Evolutionary conservation across 2,888 invertebrate genomes (phyloP), one percentile per base, ranked within the genome.

Genomic region (Cantharis rustica): DNA sequence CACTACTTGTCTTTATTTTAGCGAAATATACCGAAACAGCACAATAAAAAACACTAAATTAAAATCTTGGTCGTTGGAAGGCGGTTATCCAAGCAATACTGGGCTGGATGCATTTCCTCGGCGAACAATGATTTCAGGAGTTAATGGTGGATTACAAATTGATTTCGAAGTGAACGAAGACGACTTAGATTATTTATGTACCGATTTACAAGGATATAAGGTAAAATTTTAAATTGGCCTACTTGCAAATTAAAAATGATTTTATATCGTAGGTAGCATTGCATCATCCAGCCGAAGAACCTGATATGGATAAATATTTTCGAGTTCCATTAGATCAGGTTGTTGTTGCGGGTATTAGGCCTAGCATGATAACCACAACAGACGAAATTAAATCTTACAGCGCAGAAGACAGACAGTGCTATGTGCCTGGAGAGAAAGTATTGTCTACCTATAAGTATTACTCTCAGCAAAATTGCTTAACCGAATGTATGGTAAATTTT

Each of bases 181-280:
- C 4, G 93, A 94, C 83, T 88, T 93, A 73, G 94, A 94, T 84
- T 93, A 92, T 82, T 87, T 93, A 68, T 94, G 94, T 27, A 27
- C n/a, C 9, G 69, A 69, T 16, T 27, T 68, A 16, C 68, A 68
- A 47, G 73, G 73, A 13, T 73, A 61, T 31, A 72, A 72, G 66
- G 72, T 71, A 62, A 13, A 15, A n/a, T 47, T 47, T n/a, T 13
- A n/a, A n/a, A n/a, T 5, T 47, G n/a, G 1, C 5, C n/a, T n/a
- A n/a, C 47, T 47, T n/a, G 7, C n/a, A 47, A 47, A 13, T n/a
- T 7, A 47, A n/a, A n/a, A 47, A 47, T n/a, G 7, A 1, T n/a
- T 31, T 31, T 7, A 13, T 20, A 5, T 66, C n/a, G 9, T 11
- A 66, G 64, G 20, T 68, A 16, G 9, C 68, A 11, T 11, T 86